phyloP scores from a whole-genome alignment of 2,113 vertebrate species.

The Corydoras maculifer region DNA sequence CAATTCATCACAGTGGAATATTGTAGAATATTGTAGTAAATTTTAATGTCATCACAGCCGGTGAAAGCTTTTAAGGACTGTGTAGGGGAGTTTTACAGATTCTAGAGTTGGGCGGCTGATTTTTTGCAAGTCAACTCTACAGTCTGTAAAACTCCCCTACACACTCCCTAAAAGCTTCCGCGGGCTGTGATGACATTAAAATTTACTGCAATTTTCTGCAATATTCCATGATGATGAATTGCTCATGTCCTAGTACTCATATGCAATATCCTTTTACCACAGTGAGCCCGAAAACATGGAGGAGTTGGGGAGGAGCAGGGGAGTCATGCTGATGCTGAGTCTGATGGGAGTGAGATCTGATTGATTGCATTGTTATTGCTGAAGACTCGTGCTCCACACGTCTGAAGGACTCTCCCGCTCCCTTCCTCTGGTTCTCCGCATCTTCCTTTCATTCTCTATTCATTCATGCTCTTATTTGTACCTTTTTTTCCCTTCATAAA shows the following conservation, averaged over 20 bases:
- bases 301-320: constrained; percentile 31
- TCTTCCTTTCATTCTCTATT: constrained; percentile 56
- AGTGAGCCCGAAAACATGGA: constrained; percentile 51
- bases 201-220: constrained; percentile 8
- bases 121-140: not conserved
- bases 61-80: not conserved
- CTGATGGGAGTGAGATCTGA: constrained; percentile 63
- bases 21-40: constrained; percentile 7
- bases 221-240: constrained; percentile 7
- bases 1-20: constrained; percentile 4
- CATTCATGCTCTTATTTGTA: constrained; percentile 64
- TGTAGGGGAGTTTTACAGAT: not conserved
- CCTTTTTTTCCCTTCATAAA: constrained; percentile 70
- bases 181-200: constrained; percentile 5
- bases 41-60: constrained; percentile 7
- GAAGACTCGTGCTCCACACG: constrained; percentile 70
- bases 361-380: constrained; percentile 79
- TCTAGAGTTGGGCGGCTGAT: not conserved
- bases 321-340: constrained; percentile 55
- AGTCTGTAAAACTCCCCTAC: not conserved
- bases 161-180: not conserved
- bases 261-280: constrained; percentile 41
- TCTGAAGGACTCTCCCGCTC: constrained; percentile 62
- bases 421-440: constrained; percentile 61
- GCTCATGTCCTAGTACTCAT: constrained; percentile 33